A percentile compares a stretch with the other conserved stretches of the same genome.
Conservation (phyloP, 1,140 invertebrate species). For the Calephelis virginiensis region DNA sequence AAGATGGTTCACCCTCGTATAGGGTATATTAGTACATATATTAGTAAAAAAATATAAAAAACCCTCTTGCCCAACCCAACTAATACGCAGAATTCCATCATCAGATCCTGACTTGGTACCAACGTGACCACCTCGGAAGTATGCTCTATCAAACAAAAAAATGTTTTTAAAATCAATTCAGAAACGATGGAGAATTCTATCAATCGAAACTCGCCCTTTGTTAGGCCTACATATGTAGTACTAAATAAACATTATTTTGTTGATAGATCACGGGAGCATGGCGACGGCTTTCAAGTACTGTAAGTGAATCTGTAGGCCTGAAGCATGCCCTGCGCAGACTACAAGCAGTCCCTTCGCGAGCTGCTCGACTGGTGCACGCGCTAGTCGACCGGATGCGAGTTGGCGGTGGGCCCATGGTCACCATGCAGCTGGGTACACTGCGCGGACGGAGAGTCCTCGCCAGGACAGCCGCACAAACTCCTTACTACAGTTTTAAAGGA, state of each 20-base stretch:
- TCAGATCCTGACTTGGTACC: no score
- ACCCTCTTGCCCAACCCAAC: no score
- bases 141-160: no score
- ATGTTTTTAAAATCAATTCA: no score
- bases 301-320: slow-evolving; percentile 69
- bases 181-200: no score
- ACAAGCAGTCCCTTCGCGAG: slow-evolving; percentile 66
- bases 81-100: no score
- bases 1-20: no score
- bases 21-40: no score
- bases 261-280: slow-evolving; percentile 71
- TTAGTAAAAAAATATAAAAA: no score
- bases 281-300: slow-evolving; percentile 65
- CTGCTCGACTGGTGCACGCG: slow-evolving; percentile 66
- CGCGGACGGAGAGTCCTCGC: slow-evolving; percentile 76
- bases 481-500: slow-evolving; percentile 81
- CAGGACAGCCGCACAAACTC: slow-evolving; percentile 70
- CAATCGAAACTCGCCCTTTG: no score
- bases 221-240: neutral
- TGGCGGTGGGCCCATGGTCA: slow-evolving; percentile 72
- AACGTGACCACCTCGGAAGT: no score
- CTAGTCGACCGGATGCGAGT: slow-evolving; percentile 71
- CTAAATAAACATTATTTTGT: slow-evolving; percentile 12
- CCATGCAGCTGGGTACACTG: slow-evolving; percentile 73
- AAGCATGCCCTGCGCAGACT: slow-evolving; percentile 67